Percentiles rank a stretch among this genome's conserved stretches.
phyloP scores from a whole-genome alignment of 2,113 vertebrate genomes.

The Hippolais icterina region DNA sequence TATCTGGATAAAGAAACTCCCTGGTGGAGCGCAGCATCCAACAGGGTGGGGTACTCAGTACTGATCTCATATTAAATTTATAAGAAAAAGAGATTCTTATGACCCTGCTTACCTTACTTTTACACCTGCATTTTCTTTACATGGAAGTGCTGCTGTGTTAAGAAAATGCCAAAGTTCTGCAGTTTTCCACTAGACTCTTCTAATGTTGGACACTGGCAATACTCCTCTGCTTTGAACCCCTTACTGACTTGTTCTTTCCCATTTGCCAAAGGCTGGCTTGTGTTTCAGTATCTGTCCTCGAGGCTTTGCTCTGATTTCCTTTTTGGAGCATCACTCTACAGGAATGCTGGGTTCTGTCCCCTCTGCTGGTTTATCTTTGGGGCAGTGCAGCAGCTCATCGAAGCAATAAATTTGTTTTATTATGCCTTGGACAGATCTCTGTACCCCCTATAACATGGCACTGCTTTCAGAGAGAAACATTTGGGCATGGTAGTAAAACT shows the following conservation, averaged over 20 bases:
- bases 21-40: neutral
- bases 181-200: neutral
- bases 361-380: neutral
- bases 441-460: neutral
- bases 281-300: neutral
- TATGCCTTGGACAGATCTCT: neutral
- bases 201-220: neutral
- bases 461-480: neutral
- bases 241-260: neutral
- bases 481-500: neutral
- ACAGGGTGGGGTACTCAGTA: accelerated
- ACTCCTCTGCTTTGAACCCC: neutral
- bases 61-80: neutral
- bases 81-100: neutral
- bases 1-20: neutral
- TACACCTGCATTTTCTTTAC: neutral
- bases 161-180: neutral
- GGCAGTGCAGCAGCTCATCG: neutral
- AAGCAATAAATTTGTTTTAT: neutral
- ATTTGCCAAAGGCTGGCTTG: neutral
- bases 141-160: neutral
- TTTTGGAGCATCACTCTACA: neutral
- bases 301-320: neutral
- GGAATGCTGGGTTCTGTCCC: neutral
- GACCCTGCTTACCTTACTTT: neutral